A percentile compares a stretch with the other conserved stretches of the same genome.
phyloP scores from a whole-genome alignment of 2,888 invertebrate genomes.

The Aspidiotus destructor region DNA sequence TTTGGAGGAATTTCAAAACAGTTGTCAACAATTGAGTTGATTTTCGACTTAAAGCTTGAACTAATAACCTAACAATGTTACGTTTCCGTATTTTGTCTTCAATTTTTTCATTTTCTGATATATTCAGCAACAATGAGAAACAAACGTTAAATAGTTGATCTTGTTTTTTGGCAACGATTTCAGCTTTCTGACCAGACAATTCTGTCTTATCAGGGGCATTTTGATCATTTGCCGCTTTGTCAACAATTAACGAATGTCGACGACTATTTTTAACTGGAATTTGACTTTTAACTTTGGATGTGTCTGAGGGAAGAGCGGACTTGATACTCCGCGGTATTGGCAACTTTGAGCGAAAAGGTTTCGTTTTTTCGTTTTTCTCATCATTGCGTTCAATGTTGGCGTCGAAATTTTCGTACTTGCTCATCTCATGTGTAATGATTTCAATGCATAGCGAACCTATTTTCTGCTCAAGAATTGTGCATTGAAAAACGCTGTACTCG shows the following conservation, averaged over 20 bases:
- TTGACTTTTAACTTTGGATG: conserved; percentile 34
- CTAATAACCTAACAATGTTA: conserved; percentile 75
- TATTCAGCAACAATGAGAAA: conserved; percentile 48
- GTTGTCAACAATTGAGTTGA: conserved; percentile 82
- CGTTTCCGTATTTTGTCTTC: conserved; percentile 96
- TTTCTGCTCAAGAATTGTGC: conserved; percentile 89
- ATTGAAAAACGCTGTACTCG: conserved; percentile 88
- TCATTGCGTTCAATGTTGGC: conserved; percentile 52
- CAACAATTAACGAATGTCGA: conserved; percentile 14
- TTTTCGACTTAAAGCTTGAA: conserved; percentile 79
- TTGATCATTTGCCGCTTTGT: conserved; percentile 20
- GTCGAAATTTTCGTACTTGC: conserved; percentile 87
- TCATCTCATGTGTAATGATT: conserved; percentile 87
- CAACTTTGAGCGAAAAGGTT: conserved; percentile 34
- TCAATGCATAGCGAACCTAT: conserved; percentile 86
- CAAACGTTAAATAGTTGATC: conserved; percentile 72
- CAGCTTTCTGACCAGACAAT: conserved; percentile 38
- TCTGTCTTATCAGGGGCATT: neutral
- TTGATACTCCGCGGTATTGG: conserved; percentile 34
- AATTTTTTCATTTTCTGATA: conserved; percentile 88
- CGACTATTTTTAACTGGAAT: conserved; percentile 33
- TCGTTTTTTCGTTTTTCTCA: conserved; percentile 40
- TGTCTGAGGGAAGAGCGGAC: conserved; percentile 26
- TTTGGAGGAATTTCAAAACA: conserved; percentile 87
- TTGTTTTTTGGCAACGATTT: conserved; percentile 79